Percentiles rank a stretch among this genome's conserved stretches.
phyloP scores from a whole-genome alignment of 2,113 vertebrate genomes.

The Oplegnathus fasciatus region DNA sequence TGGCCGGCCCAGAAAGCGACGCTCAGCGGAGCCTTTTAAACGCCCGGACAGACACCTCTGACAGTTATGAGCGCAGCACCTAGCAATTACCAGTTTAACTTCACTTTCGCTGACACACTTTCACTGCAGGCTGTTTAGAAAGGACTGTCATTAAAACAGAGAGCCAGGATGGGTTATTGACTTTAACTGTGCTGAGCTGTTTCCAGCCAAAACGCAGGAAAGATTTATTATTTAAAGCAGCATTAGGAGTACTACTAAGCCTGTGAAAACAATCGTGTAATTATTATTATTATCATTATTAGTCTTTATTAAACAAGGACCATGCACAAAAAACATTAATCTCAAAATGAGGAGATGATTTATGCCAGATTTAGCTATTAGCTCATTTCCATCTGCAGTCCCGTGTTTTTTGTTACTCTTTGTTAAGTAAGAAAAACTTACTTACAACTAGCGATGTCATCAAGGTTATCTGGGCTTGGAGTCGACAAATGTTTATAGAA shows the following conservation, averaged over 20 bases:
- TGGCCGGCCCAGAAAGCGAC: conserved; percentile 10
- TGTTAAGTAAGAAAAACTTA: conserved; percentile 2
- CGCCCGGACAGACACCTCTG: conserved; percentile 14
- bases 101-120: conserved; percentile 44
- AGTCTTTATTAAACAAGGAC: no score
- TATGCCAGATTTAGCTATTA: no score
- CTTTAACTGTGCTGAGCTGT: neutral
- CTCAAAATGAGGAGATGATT: no score
- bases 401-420: neutral
- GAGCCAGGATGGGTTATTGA: neutral
- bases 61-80: conserved; percentile 53
- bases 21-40: conserved; percentile 21
- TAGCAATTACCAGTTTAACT: conserved; percentile 45
- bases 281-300: no score
- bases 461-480: neutral
- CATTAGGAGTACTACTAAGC: neutral
- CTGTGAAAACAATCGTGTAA: neutral
- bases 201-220: neutral
- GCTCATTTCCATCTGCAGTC: no score
- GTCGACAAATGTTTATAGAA: neutral
- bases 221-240: neutral
- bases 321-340: no score
- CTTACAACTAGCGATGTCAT: neutral
- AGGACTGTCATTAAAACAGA: conserved; percentile 20
- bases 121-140: conserved; percentile 24